A percentile compares a stretch with the other conserved stretches of the same genome.
These are phyloP conservation scores for Piezodorus guildinii DNA, from an alignment of 1,140 invertebrate species.

Conservation along the genomic window DNA sequence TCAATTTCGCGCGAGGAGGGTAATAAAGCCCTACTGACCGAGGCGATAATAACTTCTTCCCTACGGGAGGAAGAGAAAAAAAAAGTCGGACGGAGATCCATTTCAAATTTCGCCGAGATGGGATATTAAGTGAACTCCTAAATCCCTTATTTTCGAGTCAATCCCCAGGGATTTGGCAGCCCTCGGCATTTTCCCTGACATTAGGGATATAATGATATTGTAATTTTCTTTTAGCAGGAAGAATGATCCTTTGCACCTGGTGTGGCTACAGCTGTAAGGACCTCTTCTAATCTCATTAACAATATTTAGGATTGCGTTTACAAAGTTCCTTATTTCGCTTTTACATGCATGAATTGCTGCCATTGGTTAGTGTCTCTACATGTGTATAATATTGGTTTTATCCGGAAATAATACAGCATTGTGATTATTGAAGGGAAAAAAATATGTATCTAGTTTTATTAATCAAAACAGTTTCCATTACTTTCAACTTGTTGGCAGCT, in stretches of 20 bases:
- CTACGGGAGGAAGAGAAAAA: background rate
- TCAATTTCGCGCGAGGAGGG: no score
- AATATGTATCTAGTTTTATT: no score
- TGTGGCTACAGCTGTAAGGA: background rate
- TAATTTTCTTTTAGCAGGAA: background rate
- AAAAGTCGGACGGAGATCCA: background rate
- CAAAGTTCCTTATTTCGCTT: no score
- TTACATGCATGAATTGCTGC: no score
- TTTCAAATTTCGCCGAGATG: background rate
- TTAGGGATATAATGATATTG: slow-evolving; percentile 2
- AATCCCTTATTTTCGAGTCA: slow-evolving; percentile 6
- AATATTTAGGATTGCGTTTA: no score
- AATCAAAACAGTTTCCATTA: no score
- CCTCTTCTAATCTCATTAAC: background rate
- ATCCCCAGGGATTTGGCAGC: background rate
- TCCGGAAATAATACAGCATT: background rate
- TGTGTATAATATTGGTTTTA: background rate
- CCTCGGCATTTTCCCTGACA: background rate
- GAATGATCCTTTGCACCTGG: background rate
- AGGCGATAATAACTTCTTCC: no score
- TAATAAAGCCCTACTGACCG: no score
- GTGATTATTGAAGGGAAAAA: no score
- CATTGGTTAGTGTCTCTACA: background rate
- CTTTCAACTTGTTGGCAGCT: no score
- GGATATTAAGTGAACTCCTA: slow-evolving; percentile 8